Evolutionary conservation across 2,113 vertebrate species (phyloP), one percentile per base, ranked within the genome.

Genomic region (Rhinichthys klamathensis): DNA sequence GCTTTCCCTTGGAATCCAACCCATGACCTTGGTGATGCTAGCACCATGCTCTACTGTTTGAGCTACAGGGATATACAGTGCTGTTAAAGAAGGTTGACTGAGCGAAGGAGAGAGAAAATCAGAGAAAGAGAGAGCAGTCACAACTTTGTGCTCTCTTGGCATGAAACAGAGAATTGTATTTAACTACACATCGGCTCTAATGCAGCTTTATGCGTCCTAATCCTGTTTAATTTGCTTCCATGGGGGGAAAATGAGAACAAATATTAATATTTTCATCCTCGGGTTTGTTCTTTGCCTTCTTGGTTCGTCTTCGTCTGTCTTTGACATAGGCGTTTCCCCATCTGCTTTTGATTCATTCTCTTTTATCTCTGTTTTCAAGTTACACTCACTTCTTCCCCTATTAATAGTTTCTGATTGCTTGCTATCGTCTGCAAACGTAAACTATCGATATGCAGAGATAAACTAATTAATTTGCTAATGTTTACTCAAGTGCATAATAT

Each of bases 201-300:
- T 21, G 84, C 90, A 90, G 90, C 89, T 91, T 87, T 90, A 85
- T 84, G 38, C 67, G 5, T 87, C 77, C 78, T 93, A 93, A 94
- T 94, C 92, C 91, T 88, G 89, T 93, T 92, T 93, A 86, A 90
- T 92, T 92, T 92, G 89, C 90, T 61, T 90, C 86, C 58, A 89
- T 63, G 86, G 56, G 86, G 30, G 76, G 69, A 77, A 46, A 79
- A 51, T 9, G 69, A 84, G 86, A 92, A 80, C 86, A 82, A 90
- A 91, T 87, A 84, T 86, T 91, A 87, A 85, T 63, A 87, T 70
- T 51, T 11, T 82, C 49, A 18, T 85, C 81, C 85, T 21, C 35
- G 58, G 51, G 74, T 87, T 90, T 87, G 49, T 61, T 49, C 81
- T 23, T 54, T 60, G 27, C 51, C 21, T 82, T 83, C 84, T 85